Conservation (phyloP, 1,140 invertebrate genomes). For the Anagrus nilaparvatae region DNA sequence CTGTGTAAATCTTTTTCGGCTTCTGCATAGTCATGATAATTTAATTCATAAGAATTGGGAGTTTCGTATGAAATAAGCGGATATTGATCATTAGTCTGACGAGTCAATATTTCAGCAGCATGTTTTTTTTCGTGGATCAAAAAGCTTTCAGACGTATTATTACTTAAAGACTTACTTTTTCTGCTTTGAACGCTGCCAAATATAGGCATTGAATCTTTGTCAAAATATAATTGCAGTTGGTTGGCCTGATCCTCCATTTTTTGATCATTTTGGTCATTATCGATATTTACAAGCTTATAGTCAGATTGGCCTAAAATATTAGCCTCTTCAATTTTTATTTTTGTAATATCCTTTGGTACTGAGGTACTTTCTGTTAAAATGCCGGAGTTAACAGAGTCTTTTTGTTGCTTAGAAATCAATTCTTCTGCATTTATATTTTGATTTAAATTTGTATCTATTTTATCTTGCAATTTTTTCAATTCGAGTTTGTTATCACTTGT, state of each 20-base stretch:
- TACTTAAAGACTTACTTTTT: constrained; percentile 18
- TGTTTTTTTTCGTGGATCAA: neutral
- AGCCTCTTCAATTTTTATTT: neutral
- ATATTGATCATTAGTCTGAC: constrained; percentile 6
- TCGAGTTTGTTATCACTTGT: too few species aligned
- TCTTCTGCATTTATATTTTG: too few species aligned
- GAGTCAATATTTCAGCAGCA: neutral
- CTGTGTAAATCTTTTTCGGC: constrained; percentile 31
- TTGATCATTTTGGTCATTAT: neutral
- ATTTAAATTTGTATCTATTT: too few species aligned
- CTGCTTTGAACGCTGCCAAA: constrained; percentile 36
- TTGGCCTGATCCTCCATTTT: neutral
- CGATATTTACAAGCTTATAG: constrained; percentile 2
- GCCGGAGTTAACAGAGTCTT: too few species aligned
- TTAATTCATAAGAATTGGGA: constrained; percentile 29
- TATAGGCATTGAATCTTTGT: constrained; percentile 14
- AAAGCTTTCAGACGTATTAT: neutral
- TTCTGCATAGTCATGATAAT: constrained; percentile 27
- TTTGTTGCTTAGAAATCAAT: too few species aligned
- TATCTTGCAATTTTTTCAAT: too few species aligned
- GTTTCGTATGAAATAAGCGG: constrained; percentile 26
- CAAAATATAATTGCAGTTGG: neutral
- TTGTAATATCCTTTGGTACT: neutral
- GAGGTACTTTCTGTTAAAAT: too few species aligned
- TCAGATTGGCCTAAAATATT: constrained; percentile 6